phyloP scores from a whole-genome alignment of 2,888 invertebrate genomes.

The Pristionchus entomophagus region DNA sequence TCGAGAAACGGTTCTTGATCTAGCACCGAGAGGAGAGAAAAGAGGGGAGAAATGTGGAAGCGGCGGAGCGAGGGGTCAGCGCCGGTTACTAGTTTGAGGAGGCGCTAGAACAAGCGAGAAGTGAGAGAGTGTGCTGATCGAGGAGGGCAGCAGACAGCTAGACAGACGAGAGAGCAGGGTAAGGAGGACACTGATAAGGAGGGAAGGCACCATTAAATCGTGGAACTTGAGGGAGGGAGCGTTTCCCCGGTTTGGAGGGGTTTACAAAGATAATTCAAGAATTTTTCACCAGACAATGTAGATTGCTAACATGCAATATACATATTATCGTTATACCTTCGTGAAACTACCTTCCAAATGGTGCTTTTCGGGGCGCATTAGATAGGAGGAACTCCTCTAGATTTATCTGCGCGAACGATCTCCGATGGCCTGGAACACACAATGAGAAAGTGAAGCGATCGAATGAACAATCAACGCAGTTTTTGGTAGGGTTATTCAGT shows the following conservation, averaged over 20 bases:
- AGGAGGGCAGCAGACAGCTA: neutral
- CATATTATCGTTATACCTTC: no score
- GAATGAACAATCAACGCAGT: neutral
- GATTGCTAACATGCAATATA: no score
- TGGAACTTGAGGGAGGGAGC: neutral
- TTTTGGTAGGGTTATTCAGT: no score
- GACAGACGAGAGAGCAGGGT: constrained; percentile 4
- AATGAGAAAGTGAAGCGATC: no score
- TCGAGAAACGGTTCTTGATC: constrained; percentile 1
- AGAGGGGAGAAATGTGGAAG: neutral
- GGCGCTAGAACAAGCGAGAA: constrained; percentile 24
- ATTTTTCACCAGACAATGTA: no score
- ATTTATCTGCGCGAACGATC: neutral
- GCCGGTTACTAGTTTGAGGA: neutral
- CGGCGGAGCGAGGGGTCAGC: neutral
- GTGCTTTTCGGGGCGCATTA: no score
- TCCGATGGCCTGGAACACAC: neutral
- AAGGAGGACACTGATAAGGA: neutral
- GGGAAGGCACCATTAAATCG: neutral
- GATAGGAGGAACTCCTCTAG: no score
- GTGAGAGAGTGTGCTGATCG: neutral
- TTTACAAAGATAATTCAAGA: no score
- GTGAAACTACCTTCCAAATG: no score
- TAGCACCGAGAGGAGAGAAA: neutral
- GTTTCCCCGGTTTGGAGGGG: neutral